Evolutionary conservation across 2,113 vertebrate genomes (phyloP).

Genomic region (Gadus chalcogrammus): DNA sequence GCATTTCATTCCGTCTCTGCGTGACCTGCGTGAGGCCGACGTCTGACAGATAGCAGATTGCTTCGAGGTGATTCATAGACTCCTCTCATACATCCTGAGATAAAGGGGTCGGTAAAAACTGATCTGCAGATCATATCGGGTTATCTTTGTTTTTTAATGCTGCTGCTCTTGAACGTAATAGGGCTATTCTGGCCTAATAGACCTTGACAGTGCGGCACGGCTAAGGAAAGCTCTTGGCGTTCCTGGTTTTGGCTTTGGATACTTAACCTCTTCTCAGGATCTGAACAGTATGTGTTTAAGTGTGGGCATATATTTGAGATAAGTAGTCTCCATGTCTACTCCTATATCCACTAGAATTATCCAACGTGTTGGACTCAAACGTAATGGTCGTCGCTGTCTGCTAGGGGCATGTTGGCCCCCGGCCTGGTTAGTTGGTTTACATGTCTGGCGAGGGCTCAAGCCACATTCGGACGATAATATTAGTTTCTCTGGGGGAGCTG

Average conservation of each 20-base stretch:
- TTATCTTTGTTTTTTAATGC: conserved; percentile 41
- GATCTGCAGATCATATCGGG: conserved; percentile 43
- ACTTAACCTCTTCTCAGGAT: neutral
- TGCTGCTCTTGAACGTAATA: conserved; percentile 46
- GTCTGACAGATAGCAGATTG: conserved; percentile 46
- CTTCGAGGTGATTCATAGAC: conserved; percentile 30
- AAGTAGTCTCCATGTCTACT: too few species aligned
- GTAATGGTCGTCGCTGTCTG: neutral
- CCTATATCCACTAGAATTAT: too few species aligned
- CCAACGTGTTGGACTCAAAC: neutral
- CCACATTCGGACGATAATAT: too few species aligned
- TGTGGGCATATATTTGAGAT: neutral
- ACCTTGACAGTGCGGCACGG: neutral
- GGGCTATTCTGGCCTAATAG: conserved; percentile 15
- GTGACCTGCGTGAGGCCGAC: conserved; percentile 35
- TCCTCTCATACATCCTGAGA: conserved; percentile 22
- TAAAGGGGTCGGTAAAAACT: conserved; percentile 36
- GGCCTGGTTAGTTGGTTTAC: too few species aligned
- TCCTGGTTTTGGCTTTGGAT: neutral
- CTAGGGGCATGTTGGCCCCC: neutral
- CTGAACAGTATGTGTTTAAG: neutral
- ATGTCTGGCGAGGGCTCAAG: too few species aligned
- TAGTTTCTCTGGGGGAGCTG: too few species aligned
- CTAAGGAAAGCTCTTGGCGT: neutral
- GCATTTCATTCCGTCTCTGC: conserved; percentile 7